Base-by-base conservation (phyloP, 1,140 invertebrate genomes). In the Lordiphosa clarofinis region DNA sequence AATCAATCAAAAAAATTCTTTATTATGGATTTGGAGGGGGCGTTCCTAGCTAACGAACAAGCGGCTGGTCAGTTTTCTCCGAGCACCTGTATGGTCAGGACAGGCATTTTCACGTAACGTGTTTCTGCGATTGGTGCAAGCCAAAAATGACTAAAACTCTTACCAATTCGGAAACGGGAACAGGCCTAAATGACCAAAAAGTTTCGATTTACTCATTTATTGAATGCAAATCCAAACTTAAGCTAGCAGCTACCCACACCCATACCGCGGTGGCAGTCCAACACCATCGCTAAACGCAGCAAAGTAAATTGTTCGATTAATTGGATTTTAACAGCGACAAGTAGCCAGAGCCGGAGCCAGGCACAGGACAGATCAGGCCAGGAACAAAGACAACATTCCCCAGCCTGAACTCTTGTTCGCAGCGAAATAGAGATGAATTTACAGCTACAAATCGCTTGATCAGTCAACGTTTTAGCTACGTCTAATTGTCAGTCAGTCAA, bases 271-370 rank as follows among this genome's bases (percentile, higher is more conserved):
- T 24, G 50, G 54, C 28, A 48, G 56, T 56, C 52, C 78, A 42
- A 84, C 78, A 82, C 78, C 76, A 81, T 76, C 54, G 78, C 78
- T 81, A 84, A 84, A 82, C 73, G 78, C 78, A 81, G 40, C 78
- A 87, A 87, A 87, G 86, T 87, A 87, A 87, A 87, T 87, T 87
- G 86, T 87, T 87, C 86, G 86, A 87, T 87, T 87, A 87, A 87
- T 87, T 87, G 86, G 86, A 87, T 87, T 87, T 84, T 84, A 84
- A 84, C 78, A 86, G 78, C 78, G 78, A 84, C 78, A 84, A 84
- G 78, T 84, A 84, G 79, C 74, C 78, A 40, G 28, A 28, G 40
- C 39, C 5, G 19, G 21, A 33, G n/a, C 10, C 19, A 6, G 2
- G 12, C 38, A 38, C 37, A 38, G 37, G 75, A 76, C 75, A 62